Conservation (phyloP, 2,113 vertebrate genomes). For the Antechinus stuartii region DNA sequence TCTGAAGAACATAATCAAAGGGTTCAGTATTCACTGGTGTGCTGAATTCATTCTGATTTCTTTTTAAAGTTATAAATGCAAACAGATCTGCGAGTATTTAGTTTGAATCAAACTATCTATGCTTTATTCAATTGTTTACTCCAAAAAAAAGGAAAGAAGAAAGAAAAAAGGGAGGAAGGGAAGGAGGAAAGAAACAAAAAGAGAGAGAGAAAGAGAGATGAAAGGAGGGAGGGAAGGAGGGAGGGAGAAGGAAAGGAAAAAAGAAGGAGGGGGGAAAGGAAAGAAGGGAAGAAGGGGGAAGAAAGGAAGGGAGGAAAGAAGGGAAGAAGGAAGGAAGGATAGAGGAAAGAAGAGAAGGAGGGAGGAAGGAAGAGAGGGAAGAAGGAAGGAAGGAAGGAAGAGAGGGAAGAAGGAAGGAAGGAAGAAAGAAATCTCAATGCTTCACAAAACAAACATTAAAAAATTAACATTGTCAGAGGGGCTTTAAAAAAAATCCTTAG, state of each 20-base stretch:
- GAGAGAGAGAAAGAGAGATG: neutral
- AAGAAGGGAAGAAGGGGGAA: too few species aligned
- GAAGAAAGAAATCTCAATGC: neutral
- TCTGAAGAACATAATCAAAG: conserved; percentile 51
- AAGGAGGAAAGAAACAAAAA: neutral
- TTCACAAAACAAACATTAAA: conserved; percentile 55
- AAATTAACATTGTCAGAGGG: conserved; percentile 33
- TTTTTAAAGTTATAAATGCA: conserved; percentile 36
- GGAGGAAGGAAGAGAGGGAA: neutral
- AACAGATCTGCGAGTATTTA: conserved; percentile 25
- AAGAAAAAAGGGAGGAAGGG: too few species aligned
- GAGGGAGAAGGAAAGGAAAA: neutral
- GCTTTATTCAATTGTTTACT: conserved; percentile 59
- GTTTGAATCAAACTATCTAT: conserved; percentile 40
- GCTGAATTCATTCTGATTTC: conserved; percentile 23
- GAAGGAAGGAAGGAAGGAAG: neutral
- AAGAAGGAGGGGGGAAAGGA: neutral
- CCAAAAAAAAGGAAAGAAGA: neutral
- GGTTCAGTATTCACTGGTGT: conserved; percentile 54
- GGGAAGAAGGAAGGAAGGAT: too few species aligned
- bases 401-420: neutral
- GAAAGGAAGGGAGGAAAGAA: too few species aligned
- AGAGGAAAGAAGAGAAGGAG: too few species aligned
- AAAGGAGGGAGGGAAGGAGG: too few species aligned
- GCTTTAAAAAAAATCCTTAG: conserved; percentile 15